Percentiles rank a stretch among this genome's conserved stretches.
phyloP scores from a whole-genome alignment of 53 echinoderm and acorn worm genomes.

The Actinopyga echinites region DNA sequence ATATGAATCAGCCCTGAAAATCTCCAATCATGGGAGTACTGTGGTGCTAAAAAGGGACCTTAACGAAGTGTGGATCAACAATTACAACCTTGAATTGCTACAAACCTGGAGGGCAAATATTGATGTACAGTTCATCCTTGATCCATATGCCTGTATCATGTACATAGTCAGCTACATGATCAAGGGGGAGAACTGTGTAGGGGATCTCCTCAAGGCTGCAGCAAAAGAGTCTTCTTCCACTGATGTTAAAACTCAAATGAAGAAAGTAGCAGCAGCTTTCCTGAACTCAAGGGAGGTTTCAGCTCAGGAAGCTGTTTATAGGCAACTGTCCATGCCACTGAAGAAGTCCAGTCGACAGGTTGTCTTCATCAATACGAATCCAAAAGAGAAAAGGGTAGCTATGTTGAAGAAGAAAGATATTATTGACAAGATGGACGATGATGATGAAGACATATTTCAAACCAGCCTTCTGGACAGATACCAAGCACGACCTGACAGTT shows the following conservation, averaged over 20 bases:
- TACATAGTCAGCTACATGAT: conserved; percentile 46
- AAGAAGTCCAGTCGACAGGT: conserved; percentile 2
- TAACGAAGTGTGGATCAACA: conserved; percentile 20
- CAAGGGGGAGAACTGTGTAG: conserved; percentile 29
- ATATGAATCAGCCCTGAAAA: conserved; percentile 4
- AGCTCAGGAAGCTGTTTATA: conserved; percentile 55
- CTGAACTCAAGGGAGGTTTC: conserved; percentile 44
- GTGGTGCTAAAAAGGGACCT: conserved; percentile 20
- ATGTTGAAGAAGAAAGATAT: conserved; percentile 5
- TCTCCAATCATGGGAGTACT: not conserved
- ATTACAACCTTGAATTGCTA: conserved; percentile 24
- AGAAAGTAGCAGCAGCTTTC: conserved; percentile 16
- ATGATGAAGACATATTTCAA: conserved; percentile 44
- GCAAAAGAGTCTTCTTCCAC: conserved; percentile 7
- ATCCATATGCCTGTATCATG: conserved; percentile 50
- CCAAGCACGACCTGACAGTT: conserved; percentile 12
- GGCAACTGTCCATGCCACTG: conserved; percentile 32
- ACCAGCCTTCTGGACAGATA: conserved; percentile 36
- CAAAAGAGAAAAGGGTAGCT: conserved; percentile 24
- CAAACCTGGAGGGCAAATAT: conserved; percentile 50
- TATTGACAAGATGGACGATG: conserved; percentile 35
- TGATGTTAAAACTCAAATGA: conserved; percentile 28
- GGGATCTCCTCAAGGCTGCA: conserved; percentile 10
- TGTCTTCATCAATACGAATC: conserved; percentile 30
- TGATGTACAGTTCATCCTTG: conserved; percentile 44